Evolutionary conservation across 2,888 invertebrate species (phyloP).

Genomic region (Ochropacha duplaris): DNA sequence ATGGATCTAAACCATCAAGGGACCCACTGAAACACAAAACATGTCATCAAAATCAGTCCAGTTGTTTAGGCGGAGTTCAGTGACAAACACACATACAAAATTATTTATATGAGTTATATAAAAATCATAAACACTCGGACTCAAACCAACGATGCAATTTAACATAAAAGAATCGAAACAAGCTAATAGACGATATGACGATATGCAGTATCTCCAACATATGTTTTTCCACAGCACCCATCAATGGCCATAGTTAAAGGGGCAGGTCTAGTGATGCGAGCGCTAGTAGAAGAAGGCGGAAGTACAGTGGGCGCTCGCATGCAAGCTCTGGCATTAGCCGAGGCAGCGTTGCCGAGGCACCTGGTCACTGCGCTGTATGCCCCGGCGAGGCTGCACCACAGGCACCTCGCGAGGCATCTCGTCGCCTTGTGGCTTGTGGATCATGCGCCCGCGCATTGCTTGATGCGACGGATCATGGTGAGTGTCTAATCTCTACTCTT

Average conservation of each 20-base stretch:
- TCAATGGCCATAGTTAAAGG: conserved; percentile 99
- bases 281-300: conserved; percentile 98
- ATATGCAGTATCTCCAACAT: too few species aligned
- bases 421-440: conserved; percentile 98
- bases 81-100: too few species aligned
- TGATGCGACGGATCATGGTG: conserved; percentile 95
- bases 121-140: too few species aligned
- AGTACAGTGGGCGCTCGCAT: conserved; percentile 95
- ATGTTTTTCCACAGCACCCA: conserved; percentile 87
- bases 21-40: too few species aligned
- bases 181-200: too few species aligned
- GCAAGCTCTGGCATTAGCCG: conserved; percentile 97
- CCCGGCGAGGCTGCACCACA: conserved; percentile 90
- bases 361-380: conserved; percentile 96
- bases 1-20: too few species aligned
- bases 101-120: too few species aligned
- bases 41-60: too few species aligned
- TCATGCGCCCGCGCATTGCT: conserved; percentile 94
- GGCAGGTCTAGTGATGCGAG: conserved; percentile 98
- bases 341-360: conserved; percentile 97
- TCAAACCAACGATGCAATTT: too few species aligned
- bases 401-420: conserved; percentile 95
- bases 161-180: too few species aligned
- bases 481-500: not conserved
- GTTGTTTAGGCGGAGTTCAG: too few species aligned